Percentiles rank a stretch among this genome's conserved stretches.
Conservation (phyloP, 2,113 vertebrate species). For the Cephalopholis sonnerati region DNA sequence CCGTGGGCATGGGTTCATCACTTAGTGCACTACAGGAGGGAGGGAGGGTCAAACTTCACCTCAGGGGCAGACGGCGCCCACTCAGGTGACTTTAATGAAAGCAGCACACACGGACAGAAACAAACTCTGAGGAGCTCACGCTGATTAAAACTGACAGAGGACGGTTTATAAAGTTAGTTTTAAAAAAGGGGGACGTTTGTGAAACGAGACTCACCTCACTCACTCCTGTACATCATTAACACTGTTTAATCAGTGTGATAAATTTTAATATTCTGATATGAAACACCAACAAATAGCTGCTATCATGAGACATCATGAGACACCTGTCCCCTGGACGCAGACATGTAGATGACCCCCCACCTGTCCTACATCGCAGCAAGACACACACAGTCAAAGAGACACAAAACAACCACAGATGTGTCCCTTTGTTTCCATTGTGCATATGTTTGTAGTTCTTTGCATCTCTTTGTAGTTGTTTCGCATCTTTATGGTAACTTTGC, state of each 20-base stretch:
- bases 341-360: no score
- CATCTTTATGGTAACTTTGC: neutral
- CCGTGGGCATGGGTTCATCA: constrained; percentile 31
- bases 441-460: neutral
- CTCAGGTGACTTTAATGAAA: constrained; percentile 16
- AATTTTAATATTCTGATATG: neutral
- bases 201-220: neutral
- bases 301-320: neutral
- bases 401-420: neutral
- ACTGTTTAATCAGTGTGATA: neutral
- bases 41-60: neutral
- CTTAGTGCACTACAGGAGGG: neutral
- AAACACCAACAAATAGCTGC: no score
- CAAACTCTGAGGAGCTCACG: neutral
- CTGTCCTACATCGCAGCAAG: neutral
- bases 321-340: no score
- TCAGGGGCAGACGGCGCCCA: neutral
- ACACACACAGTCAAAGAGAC: neutral
- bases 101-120: constrained; percentile 2
- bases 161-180: neutral
- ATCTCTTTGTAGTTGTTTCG: neutral
- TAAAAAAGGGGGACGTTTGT: neutral
- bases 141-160: neutral
- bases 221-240: neutral
- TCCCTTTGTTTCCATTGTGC: neutral